phyloP scores from a whole-genome alignment of 2,113 vertebrate species.

The Lagopus muta region DNA sequence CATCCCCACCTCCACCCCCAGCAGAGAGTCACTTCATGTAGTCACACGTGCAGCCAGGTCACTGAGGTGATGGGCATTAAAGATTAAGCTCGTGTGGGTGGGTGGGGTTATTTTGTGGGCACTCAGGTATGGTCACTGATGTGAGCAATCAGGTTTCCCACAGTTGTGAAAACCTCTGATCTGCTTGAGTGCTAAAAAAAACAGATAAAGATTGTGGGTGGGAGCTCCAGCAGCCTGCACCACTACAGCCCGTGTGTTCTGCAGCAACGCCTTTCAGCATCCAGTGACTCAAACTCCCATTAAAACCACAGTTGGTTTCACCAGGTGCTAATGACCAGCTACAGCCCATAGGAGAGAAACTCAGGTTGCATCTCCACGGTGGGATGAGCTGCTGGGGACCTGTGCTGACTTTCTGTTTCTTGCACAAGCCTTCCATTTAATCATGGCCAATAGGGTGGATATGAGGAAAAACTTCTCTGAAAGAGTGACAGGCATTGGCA shows the following conservation, averaged over 20 bases:
- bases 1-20: not conserved
- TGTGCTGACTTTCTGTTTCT: not conserved
- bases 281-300: not conserved
- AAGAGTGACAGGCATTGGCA: no score
- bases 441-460: not conserved
- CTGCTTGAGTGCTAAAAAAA: not conserved
- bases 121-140: not conserved
- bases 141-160: not conserved
- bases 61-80: not conserved
- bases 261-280: not conserved
- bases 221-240: not conserved
- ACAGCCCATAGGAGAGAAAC: not conserved
- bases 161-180: not conserved
- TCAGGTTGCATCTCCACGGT: not conserved
- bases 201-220: not conserved
- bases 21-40: not conserved
- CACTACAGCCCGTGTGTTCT: not conserved
- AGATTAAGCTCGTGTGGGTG: not conserved
- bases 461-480: no score
- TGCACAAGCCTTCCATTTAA: rapidly evolving
- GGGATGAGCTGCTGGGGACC: not conserved
- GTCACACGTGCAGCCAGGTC: not conserved
- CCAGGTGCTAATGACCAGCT: not conserved
- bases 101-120: not conserved
- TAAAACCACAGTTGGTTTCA: not conserved